phyloP scores from a whole-genome alignment of 2,888 invertebrate species.

The Platynereis dumerilii region DNA sequence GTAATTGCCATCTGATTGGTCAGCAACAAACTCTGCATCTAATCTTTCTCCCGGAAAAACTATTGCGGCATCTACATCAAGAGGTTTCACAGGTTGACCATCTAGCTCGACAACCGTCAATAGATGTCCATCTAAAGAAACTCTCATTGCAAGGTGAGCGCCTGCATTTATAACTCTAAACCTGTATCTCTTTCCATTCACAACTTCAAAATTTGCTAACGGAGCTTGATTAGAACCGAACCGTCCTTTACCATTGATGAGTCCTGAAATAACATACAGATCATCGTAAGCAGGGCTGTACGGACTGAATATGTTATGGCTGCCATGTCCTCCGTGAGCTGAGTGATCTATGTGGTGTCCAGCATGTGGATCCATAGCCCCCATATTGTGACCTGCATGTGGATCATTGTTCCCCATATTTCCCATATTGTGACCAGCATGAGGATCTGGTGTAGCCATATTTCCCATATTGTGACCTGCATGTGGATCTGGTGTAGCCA shows the following conservation, averaged over 20 bases:
- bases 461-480: no score
- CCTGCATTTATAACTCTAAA: slow-evolving; percentile 9
- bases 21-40: slow-evolving; percentile 6
- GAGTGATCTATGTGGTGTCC: no score
- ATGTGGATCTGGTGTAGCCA: no score
- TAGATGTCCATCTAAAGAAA: slow-evolving; percentile 9
- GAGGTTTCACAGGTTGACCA: slow-evolving; percentile 5
- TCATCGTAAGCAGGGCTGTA: not conserved
- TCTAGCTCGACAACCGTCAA: slow-evolving; percentile 13
- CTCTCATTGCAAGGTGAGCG: slow-evolving; percentile 7
- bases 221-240: not conserved
- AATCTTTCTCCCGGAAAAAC: slow-evolving; percentile 11
- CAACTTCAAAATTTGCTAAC: not conserved
- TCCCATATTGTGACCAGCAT: no score
- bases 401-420: no score
- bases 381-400: no score
- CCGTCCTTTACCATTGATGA: slow-evolving; percentile 16
- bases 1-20: not conserved
- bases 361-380: no score
- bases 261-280: not conserved
- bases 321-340: not conserved
- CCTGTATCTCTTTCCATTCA: slow-evolving; percentile 2
- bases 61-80: not conserved
- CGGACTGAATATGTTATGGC: not conserved
- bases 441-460: no score